phyloP scores from a whole-genome alignment of 2,888 invertebrate species.

The Azorinus chamasolen region DNA sequence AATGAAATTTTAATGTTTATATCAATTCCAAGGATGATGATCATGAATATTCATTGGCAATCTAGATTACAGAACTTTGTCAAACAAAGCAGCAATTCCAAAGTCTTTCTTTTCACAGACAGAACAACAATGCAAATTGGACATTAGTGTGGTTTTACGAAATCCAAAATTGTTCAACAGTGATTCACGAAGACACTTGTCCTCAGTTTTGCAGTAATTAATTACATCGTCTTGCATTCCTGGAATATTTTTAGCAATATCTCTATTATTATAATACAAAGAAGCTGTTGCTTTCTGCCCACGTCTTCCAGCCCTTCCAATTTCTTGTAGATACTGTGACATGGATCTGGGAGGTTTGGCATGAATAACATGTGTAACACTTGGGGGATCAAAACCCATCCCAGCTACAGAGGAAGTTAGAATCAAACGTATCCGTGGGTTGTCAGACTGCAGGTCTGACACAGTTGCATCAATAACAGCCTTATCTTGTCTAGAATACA shows the following conservation, averaged over 20 bases:
- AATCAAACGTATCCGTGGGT: constrained; percentile 35
- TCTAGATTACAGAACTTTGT: no score
- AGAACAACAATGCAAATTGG: constrained; percentile 40
- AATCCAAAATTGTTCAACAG: constrained; percentile 36
- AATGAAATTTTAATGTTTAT: no score
- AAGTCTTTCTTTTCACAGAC: constrained; percentile 26
- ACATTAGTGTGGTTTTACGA: constrained; percentile 14
- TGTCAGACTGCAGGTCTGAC: constrained; percentile 25
- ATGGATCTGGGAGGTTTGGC: constrained; percentile 42
- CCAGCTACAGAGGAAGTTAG: constrained; percentile 51
- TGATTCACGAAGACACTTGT: constrained; percentile 22
- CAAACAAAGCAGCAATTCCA: no score
- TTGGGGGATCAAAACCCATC: constrained; percentile 56
- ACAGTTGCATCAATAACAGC: constrained; percentile 34
- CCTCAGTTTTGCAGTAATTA: constrained; percentile 39
- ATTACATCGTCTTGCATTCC: constrained; percentile 51
- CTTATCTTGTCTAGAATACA: constrained; percentile 37
- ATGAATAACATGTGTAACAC: constrained; percentile 42
- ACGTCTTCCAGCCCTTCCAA: constrained; percentile 46
- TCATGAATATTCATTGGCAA: no score
- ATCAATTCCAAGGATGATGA: no score
- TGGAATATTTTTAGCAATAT: constrained; percentile 49
- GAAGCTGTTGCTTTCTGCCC: constrained; percentile 36
- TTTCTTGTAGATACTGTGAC: constrained; percentile 51
- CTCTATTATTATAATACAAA: constrained; percentile 30